Evolutionary conservation across 1,140 invertebrate genomes (phyloP).

Genomic region (Drosophila santomea): DNA sequence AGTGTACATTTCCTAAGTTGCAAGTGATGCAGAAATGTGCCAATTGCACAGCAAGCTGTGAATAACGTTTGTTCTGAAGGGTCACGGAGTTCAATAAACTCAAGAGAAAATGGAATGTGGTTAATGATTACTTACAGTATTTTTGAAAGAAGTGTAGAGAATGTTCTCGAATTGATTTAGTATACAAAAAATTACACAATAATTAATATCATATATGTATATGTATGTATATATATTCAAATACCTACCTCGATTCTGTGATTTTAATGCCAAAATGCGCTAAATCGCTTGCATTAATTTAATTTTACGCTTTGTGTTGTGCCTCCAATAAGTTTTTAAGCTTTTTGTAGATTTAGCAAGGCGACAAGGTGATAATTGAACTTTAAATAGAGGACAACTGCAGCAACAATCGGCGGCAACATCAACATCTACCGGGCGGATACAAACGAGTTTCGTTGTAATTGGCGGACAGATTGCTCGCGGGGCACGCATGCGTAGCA

Average conservation of each 20-base stretch:
- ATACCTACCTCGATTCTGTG: no score
- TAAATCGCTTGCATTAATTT: conserved; percentile 8
- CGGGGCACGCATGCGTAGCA: conserved; percentile 72
- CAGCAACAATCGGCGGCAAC: conserved; percentile 52
- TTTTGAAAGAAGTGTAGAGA: background rate
- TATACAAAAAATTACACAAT: no score
- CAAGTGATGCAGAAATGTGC: conserved; percentile 80
- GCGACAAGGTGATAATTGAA: conserved; percentile 75
- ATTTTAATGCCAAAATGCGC: conserved; percentile 4
- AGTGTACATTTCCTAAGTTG: conserved; percentile 38
- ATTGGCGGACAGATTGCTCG: conserved; percentile 49
- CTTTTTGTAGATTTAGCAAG: conserved; percentile 46
- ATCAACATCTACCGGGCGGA: conserved; percentile 38
- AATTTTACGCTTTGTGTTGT: conserved; percentile 41
- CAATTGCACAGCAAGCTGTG: conserved; percentile 57
- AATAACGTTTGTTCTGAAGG: background rate
- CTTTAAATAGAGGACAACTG: conserved; percentile 69
- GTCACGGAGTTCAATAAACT: conserved; percentile 19
- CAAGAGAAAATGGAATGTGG: background rate
- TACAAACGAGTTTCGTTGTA: conserved; percentile 48
- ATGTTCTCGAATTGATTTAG: no score
- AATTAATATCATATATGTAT: no score
- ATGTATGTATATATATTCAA: no score
- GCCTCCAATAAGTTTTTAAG: background rate
- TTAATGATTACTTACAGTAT: background rate